These are phyloP conservation scores for Fregata magnificens DNA, from an alignment of 2,113 vertebrate species.

Conservation along the genomic window DNA sequence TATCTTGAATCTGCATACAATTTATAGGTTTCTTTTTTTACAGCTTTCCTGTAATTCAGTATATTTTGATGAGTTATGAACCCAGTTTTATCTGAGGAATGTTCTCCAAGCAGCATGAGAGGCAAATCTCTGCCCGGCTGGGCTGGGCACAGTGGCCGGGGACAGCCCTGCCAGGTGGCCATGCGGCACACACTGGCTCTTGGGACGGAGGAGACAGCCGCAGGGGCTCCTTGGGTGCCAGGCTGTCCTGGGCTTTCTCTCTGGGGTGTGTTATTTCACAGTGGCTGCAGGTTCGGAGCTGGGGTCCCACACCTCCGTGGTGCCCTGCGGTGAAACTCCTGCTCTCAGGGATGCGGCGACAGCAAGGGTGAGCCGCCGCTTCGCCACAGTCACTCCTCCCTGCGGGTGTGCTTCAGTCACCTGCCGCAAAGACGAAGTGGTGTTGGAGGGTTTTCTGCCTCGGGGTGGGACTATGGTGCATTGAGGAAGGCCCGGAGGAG, in stretches of 20 bases:
- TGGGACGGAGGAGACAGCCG: accelerated
- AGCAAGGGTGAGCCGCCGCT: accelerated
- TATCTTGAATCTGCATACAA: not conserved
- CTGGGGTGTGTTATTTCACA: not conserved
- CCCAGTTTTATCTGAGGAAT: conserved; percentile 24
- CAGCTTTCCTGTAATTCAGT: conserved; percentile 32
- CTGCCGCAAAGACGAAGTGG: not conserved
- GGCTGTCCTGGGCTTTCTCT: not conserved
- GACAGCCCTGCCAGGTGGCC: accelerated
- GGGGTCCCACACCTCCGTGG: accelerated
- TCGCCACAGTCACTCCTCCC: not conserved
- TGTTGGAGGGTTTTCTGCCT: not conserved
- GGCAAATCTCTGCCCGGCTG: not conserved
- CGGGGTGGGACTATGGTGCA: not conserved
- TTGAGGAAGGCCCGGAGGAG: not conserved
- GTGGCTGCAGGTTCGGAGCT: not conserved
- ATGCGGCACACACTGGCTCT: accelerated
- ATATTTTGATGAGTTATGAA: conserved; percentile 30
- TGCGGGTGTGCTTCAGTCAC: not conserved
- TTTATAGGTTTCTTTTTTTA: conserved; percentile 24
- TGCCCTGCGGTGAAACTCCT: not conserved
- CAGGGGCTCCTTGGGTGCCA: accelerated
- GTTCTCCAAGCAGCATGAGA: not conserved
- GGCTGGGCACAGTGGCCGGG: not conserved
- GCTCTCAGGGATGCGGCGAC: not conserved